A percentile compares a stretch with the other conserved stretches of the same genome.
phyloP scores from a whole-genome alignment of 1,140 invertebrate species.

The Brachionus asplanchnoidis region DNA sequence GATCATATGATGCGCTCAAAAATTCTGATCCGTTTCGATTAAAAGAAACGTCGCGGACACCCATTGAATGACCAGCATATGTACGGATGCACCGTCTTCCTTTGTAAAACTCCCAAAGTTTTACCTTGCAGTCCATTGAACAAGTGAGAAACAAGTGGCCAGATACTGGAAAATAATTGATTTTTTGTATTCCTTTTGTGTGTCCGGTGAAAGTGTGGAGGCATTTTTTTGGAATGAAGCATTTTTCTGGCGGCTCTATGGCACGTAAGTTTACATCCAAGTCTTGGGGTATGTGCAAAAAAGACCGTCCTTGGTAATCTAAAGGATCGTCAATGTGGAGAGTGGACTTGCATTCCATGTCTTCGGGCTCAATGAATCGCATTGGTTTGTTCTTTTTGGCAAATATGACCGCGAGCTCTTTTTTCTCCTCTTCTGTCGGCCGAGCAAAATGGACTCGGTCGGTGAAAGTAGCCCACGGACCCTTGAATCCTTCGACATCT shows the following conservation, averaged over 20 bases:
- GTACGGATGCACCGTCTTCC: constrained; percentile 87
- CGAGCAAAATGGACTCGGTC: constrained; percentile 82
- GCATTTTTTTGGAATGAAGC: constrained; percentile 92
- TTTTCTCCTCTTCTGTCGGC: constrained; percentile 81
- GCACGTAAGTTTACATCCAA: constrained; percentile 87
- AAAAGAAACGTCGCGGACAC: constrained; percentile 90
- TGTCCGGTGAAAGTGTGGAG: constrained; percentile 95
- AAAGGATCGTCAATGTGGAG: constrained; percentile 68
- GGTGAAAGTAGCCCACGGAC: constrained; percentile 90
- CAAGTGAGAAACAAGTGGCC: constrained; percentile 90
- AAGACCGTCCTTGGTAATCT: constrained; percentile 94
- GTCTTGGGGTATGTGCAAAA: constrained; percentile 86
- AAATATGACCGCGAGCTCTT: constrained; percentile 85
- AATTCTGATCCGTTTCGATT: constrained; percentile 89
- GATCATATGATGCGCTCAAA: constrained; percentile 75
- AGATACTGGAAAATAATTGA: constrained; percentile 87
- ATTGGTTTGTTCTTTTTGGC: constrained; percentile 67
- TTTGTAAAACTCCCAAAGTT: constrained; percentile 94
- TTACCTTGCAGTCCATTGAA: constrained; percentile 93
- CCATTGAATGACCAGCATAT: constrained; percentile 92
- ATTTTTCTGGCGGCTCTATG: constrained; percentile 85
- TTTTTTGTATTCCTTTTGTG: constrained; percentile 90
- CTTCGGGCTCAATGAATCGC: constrained; percentile 74
- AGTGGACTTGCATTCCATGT: constrained; percentile 61
- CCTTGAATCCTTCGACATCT: constrained; percentile 89